Base-by-base conservation (phyloP, 2,888 invertebrate genomes). In the Mythimna loreyi region DNA sequence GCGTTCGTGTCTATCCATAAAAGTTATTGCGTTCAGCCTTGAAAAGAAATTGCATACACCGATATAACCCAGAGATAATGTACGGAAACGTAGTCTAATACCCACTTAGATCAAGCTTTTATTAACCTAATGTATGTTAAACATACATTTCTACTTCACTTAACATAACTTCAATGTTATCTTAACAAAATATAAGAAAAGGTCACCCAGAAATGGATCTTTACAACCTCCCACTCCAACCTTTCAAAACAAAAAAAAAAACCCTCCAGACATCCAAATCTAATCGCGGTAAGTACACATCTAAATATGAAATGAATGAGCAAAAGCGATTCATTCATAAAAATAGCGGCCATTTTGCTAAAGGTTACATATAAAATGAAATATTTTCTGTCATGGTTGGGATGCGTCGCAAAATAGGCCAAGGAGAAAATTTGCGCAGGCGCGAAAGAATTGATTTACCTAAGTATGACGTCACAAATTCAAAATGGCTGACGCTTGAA, bases 351-450 rank as follows among this genome's bases (percentile, higher is more conserved):
- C 91, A 91, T 93, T 92, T 92, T 88, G 78, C 86, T 74, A 84
- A 83, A 85, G 87, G 89, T 85, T 85, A 76, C 58, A 53, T 59
- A 88, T 87, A 86, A 89, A 89, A 87, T 73, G 75, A 89, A 89
- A 89, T 86, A 82, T 82, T 84, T 86, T 85, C 84, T 83, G 86
- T 89, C 91, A 92, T 90, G 91, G 90, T 81, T 89, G 85, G 82
- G 87, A 86, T 86, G 80, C 85, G 83, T 83, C 85, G 85, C 80
- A 79, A 92, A 87, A 89, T 93, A 91, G 93, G 94, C 92, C 94
- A 94, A 93, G 93, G 94, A 87, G 89, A 92, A 89, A 86, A 69
- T 86, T 83, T 87, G 91, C 93, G 95, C 95, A 91, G 92, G 95
- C 92, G 81, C 87, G 71, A 88, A 90, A 89, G 80, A 81, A 96